phyloP scores from a whole-genome alignment of 2,113 vertebrate genomes.

The Anguilla japonica region DNA sequence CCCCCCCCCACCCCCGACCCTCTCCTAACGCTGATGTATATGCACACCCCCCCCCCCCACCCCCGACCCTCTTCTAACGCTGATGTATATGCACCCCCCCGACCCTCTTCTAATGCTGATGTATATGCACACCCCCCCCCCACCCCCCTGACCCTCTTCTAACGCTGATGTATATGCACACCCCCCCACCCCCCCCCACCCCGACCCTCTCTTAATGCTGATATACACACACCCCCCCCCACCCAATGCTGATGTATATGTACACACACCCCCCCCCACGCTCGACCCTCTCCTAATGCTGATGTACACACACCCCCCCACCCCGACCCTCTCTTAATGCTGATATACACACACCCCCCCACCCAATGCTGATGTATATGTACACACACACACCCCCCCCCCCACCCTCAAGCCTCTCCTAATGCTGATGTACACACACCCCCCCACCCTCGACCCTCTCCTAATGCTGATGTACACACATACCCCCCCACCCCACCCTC shows the following conservation, averaged over 20 bases:
- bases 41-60: neutral
- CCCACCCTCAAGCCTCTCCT: slow-evolving; percentile 15
- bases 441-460: slow-evolving; percentile 33
- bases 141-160: too few relatives aligned
- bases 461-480: neutral
- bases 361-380: too few relatives aligned
- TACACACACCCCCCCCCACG: neutral
- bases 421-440: neutral
- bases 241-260: too few relatives aligned
- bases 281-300: neutral
- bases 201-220: neutral
- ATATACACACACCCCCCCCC: neutral
- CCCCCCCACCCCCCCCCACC: slow-evolving; percentile 1
- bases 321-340: too few relatives aligned
- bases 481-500: too few relatives aligned
- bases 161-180: too few relatives aligned
- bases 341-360: neutral
- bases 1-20: too few relatives aligned
- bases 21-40: neutral
- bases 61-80: neutral
- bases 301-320: neutral
- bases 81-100: slow-evolving; percentile 13
- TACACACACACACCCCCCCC: slow-evolving; percentile 33
- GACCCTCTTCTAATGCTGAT: neutral
- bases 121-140: neutral